Conservation (phyloP, 2,113 vertebrate species). For the Cyprinodon brontotheroides region DNA sequence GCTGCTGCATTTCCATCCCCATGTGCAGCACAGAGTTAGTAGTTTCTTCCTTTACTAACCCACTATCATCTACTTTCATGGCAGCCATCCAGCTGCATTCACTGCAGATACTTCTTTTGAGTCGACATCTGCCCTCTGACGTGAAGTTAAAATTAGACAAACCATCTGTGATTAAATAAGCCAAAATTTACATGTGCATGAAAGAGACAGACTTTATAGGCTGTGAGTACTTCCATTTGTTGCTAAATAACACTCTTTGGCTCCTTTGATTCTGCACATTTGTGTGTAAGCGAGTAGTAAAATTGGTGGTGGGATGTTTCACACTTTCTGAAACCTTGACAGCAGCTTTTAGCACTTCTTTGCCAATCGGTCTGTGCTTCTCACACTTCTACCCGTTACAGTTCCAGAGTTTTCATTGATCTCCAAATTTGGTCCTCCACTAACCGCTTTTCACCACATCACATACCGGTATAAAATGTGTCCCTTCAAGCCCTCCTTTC, state of each 20-base stretch:
- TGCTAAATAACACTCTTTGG: slow-evolving; percentile 23
- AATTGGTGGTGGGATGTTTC: slow-evolving; percentile 57
- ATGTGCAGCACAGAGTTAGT: slow-evolving; percentile 59
- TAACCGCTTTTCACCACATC: slow-evolving; percentile 63
- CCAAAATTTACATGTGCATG: slow-evolving; percentile 51
- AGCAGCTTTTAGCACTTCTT: slow-evolving; percentile 62
- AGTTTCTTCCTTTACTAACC: slow-evolving; percentile 50
- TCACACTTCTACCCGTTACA: slow-evolving; percentile 58
- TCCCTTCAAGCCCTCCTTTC: slow-evolving; percentile 59
- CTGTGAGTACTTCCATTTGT: slow-evolving; percentile 38
- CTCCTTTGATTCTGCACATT: slow-evolving; percentile 31
- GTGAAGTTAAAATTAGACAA: slow-evolving; percentile 71
- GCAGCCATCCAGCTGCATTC: slow-evolving; percentile 33
- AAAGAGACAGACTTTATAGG: slow-evolving; percentile 26
- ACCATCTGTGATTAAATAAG: slow-evolving; percentile 75
- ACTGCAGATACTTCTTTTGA: slow-evolving; percentile 49
- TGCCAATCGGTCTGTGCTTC: slow-evolving; percentile 43
- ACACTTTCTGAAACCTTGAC: slow-evolving; percentile 59
- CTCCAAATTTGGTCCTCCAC: slow-evolving; percentile 44
- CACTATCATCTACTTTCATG: slow-evolving; percentile 34
- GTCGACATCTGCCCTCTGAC: slow-evolving; percentile 63
- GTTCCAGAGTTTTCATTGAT: slow-evolving; percentile 66
- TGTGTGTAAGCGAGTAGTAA: slow-evolving; percentile 49
- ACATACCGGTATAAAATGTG: slow-evolving; percentile 43
- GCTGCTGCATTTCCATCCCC: slow-evolving; percentile 14